Percentiles rank a stretch among this genome's conserved stretches.
Conservation (phyloP, 2,797 vertebrate genomes). For the Linurgus olivaceus region DNA sequence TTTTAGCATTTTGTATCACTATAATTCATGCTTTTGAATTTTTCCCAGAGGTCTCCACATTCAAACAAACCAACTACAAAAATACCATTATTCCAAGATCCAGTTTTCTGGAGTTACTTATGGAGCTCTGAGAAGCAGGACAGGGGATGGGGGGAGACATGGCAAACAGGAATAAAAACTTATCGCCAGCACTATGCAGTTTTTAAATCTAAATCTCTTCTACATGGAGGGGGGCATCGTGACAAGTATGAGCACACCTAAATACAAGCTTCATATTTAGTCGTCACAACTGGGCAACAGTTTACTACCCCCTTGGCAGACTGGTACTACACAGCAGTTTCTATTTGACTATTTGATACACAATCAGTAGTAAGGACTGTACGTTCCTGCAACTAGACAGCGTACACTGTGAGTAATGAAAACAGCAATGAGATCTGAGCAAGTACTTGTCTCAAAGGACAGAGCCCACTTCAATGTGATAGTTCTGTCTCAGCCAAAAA, state of each 20-base stretch:
- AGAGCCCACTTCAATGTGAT: background rate
- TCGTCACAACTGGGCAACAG: background rate
- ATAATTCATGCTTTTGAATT: background rate
- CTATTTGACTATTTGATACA: background rate
- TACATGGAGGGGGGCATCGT: accelerated
- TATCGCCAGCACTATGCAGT: background rate
- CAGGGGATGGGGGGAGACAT: background rate
- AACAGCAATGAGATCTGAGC: background rate
- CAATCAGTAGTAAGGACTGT: background rate
- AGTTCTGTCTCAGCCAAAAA: background rate
- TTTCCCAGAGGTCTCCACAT: background rate
- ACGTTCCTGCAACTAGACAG: background rate
- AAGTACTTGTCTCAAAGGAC: background rate
- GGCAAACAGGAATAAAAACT: background rate
- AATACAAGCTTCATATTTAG: background rate
- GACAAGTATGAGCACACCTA: background rate
- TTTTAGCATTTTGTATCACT: background rate
- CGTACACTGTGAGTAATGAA: background rate
- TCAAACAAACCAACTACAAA: constrained; percentile 2
- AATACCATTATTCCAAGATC: background rate
- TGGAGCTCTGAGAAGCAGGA: background rate
- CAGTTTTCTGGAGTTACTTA: background rate
- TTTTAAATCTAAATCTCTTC: background rate
- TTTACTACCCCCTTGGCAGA: background rate
- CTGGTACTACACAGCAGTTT: background rate